Percentiles rank a stretch among this genome's conserved stretches.
phyloP scores from a whole-genome alignment of 2,113 vertebrate genomes.

The Platichthys stellatus region DNA sequence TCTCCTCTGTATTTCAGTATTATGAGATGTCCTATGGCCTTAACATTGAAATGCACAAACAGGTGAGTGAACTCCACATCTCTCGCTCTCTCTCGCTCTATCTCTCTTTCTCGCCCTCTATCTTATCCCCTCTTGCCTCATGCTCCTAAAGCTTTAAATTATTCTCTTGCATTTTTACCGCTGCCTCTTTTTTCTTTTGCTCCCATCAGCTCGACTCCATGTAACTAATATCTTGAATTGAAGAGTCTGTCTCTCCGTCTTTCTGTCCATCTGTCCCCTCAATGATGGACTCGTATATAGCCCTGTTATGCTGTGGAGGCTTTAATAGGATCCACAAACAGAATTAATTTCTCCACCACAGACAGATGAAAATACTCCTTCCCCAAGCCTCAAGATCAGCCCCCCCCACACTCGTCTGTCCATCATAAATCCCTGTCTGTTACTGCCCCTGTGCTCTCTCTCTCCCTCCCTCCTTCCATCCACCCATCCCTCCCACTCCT shows the following conservation, averaged over 20 bases:
- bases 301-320: constrained; percentile 49
- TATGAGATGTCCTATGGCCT: constrained; percentile 99
- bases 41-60: constrained; percentile 99
- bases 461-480: not conserved
- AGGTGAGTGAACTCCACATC: constrained; percentile 84
- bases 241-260: not conserved
- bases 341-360: constrained; percentile 46
- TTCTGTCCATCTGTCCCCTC: constrained; percentile 3
- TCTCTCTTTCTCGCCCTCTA: not conserved
- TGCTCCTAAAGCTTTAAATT: constrained; percentile 15
- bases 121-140: not conserved
- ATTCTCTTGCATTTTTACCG: constrained; percentile 1
- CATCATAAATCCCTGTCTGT: constrained; percentile 63
- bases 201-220: constrained; percentile 1
- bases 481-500: constrained; percentile 16
- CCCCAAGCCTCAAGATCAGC: constrained; percentile 24
- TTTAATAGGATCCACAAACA: constrained; percentile 73
- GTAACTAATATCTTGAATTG: constrained; percentile 10
- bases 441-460: constrained; percentile 14
- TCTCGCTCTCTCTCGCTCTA: not conserved
- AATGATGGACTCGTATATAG: constrained; percentile 41
- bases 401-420: constrained; percentile 10
- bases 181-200: constrained; percentile 6
- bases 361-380: constrained; percentile 50
- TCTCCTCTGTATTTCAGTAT: constrained; percentile 86